These are phyloP conservation scores for Xestia xanthographa DNA, from an alignment of 2,888 invertebrate species.

Conservation along the genomic window DNA sequence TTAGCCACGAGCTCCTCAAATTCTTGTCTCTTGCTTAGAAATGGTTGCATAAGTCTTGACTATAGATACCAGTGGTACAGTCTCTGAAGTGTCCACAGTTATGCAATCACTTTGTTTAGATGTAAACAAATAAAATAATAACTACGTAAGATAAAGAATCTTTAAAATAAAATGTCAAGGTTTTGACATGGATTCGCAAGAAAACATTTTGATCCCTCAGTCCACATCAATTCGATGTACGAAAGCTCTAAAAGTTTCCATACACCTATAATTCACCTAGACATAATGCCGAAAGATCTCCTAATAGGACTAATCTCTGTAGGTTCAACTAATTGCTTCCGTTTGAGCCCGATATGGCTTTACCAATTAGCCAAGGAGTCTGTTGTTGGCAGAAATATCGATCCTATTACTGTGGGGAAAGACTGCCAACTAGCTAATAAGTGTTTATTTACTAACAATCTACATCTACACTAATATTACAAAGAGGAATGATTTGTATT, in stretches of 20 bases:
- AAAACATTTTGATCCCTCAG: neutral
- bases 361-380: conserved; percentile 37
- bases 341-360: conserved; percentile 23
- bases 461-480: too few species aligned
- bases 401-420: conserved; percentile 20
- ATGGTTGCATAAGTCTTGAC: too few species aligned
- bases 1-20: too few species aligned
- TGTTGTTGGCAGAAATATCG: conserved; percentile 49
- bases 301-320: conserved; percentile 14
- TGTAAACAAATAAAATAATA: too few species aligned
- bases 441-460: conserved; percentile 9
- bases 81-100: too few species aligned
- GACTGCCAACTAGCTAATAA: conserved; percentile 3
- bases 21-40: too few species aligned
- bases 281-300: neutral
- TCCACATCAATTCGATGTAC: neutral
- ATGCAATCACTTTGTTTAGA: too few species aligned
- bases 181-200: neutral
- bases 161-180: too few species aligned
- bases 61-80: too few species aligned
- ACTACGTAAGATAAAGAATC: neutral
- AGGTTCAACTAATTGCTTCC: conserved; percentile 19
- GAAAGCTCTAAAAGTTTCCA: too few species aligned
- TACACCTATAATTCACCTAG: neutral
- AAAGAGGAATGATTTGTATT: too few species aligned